Evolutionary conservation across 2,797 vertebrate genomes (phyloP).

Genomic region (Garrulus glandarius): DNA sequence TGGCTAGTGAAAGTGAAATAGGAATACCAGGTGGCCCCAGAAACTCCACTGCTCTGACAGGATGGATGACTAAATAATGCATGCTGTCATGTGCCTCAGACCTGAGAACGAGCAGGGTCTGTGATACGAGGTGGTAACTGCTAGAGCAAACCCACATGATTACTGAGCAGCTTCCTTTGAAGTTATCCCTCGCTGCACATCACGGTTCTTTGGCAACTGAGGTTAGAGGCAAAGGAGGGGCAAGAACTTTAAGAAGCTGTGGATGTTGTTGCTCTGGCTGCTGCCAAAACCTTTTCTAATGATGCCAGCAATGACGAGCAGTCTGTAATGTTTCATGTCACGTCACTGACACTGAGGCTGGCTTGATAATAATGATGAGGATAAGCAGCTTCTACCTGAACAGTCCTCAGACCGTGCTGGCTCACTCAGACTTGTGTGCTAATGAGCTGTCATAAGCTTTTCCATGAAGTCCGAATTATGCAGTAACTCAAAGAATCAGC

Average conservation of each 20-base stretch:
- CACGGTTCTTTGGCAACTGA: not conserved
- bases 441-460: constrained; percentile 1
- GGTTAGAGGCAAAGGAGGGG: not conserved
- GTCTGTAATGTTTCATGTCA: not conserved
- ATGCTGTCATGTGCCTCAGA: not conserved
- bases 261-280: not conserved
- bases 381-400: not conserved
- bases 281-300: not conserved
- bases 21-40: not conserved
- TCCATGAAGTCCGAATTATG: not conserved
- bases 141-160: not conserved
- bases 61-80: not conserved
- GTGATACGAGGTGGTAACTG: not conserved
- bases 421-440: not conserved
- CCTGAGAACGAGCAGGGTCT: not conserved
- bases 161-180: not conserved
- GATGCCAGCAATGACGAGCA: not conserved
- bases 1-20: not conserved
- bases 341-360: not conserved
- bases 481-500: not conserved
- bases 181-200: not conserved
- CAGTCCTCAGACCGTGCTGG: not conserved
- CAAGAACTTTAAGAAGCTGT: not conserved
- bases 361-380: not conserved
- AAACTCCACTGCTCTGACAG: not conserved